Evolutionary conservation across 30 jellyfish, hydroid and myxozoan species (phyloP), one percentile per base, ranked within the genome.

Genomic region (Turritopsis rubra): DNA sequence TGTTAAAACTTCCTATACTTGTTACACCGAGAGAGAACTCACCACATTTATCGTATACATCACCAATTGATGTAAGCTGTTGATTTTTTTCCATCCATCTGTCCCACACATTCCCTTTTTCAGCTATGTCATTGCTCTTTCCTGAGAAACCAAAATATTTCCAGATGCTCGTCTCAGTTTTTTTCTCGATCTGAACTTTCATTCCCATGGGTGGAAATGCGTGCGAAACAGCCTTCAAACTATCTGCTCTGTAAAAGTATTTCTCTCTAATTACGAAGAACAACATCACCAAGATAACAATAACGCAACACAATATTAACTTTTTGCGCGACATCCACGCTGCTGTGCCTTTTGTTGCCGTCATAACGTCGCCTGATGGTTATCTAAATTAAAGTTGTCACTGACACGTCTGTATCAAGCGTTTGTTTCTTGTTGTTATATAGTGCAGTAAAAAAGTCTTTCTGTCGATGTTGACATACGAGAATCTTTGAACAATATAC

Each of bases 11-110:
- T 41, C 13, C 60, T 41, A 5, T 3, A 3, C 60, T 13, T 41
- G 60, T 41, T 41, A 3, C 60, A 3, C 5, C 13, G 60, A 41
- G 13, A 41, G 13, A 41, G 13, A 41, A 28, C 97, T 18, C 80
- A 91, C 97, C 97, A 75, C 97, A 91, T 86, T 83, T 87, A 81
- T 91, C 89, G 30, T 53, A 91, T 18, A 91, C 87, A 71, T 91
- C 91, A 21, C 97, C 97, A 66, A 91, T 88, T 8, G 97, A 87
- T 65, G 81, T 85, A 13, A 83, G 72, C 31, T 84, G 84, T 21
- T 91, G 87, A 30, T 84, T 75, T n/a, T 86, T 84, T 60, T 65
- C 29, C 92, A 91, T 81, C 97, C 97, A 91, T 73, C 24, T 77
- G 81, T 91, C 96, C 97, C 97, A 91, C 1, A 84, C 85, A 70